Evolutionary conservation across 2,888 invertebrate species (phyloP), one percentile per base, ranked within the genome.

Genomic region (Palloptera scutellata): DNA sequence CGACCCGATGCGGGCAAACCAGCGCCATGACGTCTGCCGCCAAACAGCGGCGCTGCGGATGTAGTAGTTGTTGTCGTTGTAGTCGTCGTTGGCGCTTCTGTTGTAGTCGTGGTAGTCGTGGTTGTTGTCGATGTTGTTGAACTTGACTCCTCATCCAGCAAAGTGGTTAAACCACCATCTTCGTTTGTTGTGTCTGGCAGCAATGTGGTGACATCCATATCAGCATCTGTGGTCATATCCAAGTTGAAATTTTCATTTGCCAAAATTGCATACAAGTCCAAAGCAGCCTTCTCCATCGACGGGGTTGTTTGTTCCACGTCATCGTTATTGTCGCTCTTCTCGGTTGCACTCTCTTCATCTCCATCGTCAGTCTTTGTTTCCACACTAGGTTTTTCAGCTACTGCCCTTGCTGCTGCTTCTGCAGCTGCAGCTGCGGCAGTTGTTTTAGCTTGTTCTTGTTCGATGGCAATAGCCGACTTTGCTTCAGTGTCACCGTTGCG

Each of bases 201-300:
- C 1, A 79, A 70, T 0, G 85, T 85, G 0, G 85, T 84, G 0
- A 74, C 72, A 9, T 78, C 80, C 5, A 76, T 74, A 30, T 81
- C 80, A 0, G 64, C 81, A 62, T 86, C 87, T 0, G 85, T 84
- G 61, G 75, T 85, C 42, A 73, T 85, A 42, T 85, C 85, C 74
- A 82, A 89, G 72, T 90, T 90, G 30, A 88, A 83, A 74, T 89
- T 90, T 75, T 89, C 89, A 19, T 89, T 88, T 12, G 90, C 89
- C 61, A 93, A 86, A 76, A 93, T 92, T 0, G 94, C 94, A 78
- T 94, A 94, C 58, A 94, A 86, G 76, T 94, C 94, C 13, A 93
- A 86, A 12, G 94, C 94, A 0, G 92, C 92, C 85, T 94, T 93
- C 79, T 93, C 92, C 91, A 92, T 92, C 43, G 91, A 89, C 41